Evolutionary conservation across 2,113 vertebrate species (phyloP).

Genomic region (Morone chrysops): DNA sequence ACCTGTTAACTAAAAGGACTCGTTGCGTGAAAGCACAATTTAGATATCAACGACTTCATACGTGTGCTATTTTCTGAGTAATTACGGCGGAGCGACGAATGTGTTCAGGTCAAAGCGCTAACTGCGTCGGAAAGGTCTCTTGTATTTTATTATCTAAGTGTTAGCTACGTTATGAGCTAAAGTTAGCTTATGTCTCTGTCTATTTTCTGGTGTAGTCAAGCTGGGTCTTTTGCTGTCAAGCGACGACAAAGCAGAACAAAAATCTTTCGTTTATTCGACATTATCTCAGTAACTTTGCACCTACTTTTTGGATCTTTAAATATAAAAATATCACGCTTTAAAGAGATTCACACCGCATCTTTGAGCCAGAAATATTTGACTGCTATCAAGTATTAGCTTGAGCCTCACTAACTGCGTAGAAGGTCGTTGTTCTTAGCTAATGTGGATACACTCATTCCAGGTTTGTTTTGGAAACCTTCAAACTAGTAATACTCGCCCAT

Average conservation of each 20-base stretch:
- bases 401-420: constrained; percentile 45
- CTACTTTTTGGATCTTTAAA: not conserved
- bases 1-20: not conserved
- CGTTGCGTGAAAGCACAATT: not conserved
- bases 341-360: not conserved
- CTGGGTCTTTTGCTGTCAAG: not conserved
- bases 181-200: constrained; percentile 27
- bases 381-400: constrained; percentile 25
- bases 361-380: not conserved
- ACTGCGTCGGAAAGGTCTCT: constrained; percentile 13
- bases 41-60: not conserved
- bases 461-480: not conserved
- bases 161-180: constrained; percentile 33
- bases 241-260: not conserved
- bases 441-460: not conserved
- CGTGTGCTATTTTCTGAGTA: not conserved
- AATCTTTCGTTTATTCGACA: not conserved
- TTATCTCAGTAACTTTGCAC: too few species aligned
- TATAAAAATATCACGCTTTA: too few species aligned
- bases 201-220: constrained; percentile 7
- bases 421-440: not conserved
- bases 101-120: not conserved
- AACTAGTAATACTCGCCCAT: not conserved
- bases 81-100: not conserved
- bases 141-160: not conserved